Evolutionary conservation across 2,888 invertebrate species (phyloP).

Genomic region (Morpho deidamia): DNA sequence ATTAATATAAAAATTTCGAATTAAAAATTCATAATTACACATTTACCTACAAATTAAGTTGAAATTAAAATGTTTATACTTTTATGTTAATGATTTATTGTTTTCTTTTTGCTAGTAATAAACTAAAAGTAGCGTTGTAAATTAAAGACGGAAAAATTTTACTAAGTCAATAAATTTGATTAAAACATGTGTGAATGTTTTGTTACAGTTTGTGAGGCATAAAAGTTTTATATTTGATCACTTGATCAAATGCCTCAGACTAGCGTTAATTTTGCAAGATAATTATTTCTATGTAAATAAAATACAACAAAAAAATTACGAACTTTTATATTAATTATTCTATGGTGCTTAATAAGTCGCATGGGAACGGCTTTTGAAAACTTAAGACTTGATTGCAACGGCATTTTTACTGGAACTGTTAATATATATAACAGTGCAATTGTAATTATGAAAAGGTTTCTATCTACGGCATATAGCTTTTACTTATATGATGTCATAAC

Average conservation of each 20-base stretch:
- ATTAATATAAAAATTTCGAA: too few relatives aligned
- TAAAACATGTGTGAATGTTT: not conserved
- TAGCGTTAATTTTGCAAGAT: conserved; percentile 7
- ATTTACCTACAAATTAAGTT: too few relatives aligned
- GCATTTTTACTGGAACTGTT: conserved; percentile 3
- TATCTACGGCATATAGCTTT: too few relatives aligned
- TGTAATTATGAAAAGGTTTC: too few relatives aligned
- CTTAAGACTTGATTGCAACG: not conserved
- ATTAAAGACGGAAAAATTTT: too few relatives aligned
- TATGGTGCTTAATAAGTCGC: too few relatives aligned
- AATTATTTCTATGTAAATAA: not conserved
- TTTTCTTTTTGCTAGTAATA: not conserved
- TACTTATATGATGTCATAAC: not conserved
- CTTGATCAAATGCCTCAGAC: conserved; percentile 9
- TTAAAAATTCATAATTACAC: too few relatives aligned
- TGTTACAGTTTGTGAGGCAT: too few relatives aligned
- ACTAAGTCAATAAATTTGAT: not conserved
- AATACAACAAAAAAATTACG: conserved; percentile 1
- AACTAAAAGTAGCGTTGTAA: too few relatives aligned
- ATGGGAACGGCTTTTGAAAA: not conserved
- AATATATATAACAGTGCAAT: too few relatives aligned
- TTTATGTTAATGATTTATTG: not conserved
- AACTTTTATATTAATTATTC: too few relatives aligned
- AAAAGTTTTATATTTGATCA: conserved; percentile 5
- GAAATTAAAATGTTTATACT: not conserved